phyloP scores from a whole-genome alignment of 2,888 invertebrate genomes.

The Lypha dubia region DNA sequence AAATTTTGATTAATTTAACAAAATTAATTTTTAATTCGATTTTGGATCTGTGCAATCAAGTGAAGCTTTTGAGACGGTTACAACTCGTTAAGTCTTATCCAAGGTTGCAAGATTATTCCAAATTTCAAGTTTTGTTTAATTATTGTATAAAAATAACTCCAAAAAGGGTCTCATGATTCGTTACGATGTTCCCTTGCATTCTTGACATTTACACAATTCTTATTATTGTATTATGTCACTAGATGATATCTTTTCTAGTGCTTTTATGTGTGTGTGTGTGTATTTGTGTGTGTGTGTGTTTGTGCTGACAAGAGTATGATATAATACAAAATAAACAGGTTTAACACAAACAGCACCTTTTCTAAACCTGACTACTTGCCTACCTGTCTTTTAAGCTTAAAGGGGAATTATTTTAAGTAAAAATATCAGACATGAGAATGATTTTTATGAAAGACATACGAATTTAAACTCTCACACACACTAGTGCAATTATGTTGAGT shows the following conservation, averaged over 20 bases:
- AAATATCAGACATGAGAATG: neutral
- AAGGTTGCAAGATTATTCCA: too few relatives aligned
- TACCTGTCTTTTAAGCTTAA: neutral
- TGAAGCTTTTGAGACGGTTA: too few relatives aligned
- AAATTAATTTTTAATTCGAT: too few relatives aligned
- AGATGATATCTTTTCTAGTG: neutral
- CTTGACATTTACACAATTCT: slow-evolving; percentile 51
- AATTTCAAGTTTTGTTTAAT: too few relatives aligned
- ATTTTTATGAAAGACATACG: neutral
- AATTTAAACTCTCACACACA: neutral
- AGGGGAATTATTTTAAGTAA: neutral
- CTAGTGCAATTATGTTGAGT: neutral
- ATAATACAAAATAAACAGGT: slow-evolving; percentile 40
- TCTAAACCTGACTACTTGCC: neutral
- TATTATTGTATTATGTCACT: slow-evolving; percentile 47
- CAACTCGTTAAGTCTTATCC: too few relatives aligned
- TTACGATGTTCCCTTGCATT: slow-evolving; percentile 11
- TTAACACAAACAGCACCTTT: slow-evolving; percentile 29
- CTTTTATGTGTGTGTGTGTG: neutral
- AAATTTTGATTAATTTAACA: too few relatives aligned
- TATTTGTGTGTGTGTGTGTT: neutral
- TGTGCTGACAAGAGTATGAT: slow-evolving; percentile 13
- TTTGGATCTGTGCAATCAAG: too few relatives aligned
- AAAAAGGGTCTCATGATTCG: too few relatives aligned
- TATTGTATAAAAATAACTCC: too few relatives aligned